These are phyloP conservation scores for Tryphoninae sp. DNA, from an alignment of 2,888 invertebrate species.

Conservation along the genomic window DNA sequence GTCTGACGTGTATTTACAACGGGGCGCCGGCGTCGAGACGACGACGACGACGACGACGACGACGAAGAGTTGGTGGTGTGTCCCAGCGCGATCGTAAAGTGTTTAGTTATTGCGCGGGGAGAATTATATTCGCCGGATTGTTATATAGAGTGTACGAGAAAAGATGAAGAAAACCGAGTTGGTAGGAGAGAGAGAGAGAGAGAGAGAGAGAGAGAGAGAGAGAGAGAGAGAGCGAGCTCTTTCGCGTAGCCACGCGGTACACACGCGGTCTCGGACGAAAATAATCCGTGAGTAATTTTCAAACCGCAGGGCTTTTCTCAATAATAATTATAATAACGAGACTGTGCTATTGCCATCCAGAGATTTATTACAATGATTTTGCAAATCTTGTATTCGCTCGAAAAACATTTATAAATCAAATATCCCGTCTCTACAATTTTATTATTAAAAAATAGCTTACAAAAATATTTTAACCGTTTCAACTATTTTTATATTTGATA, in stretches of 20 bases:
- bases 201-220: neutral
- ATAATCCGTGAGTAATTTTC: constrained; percentile 75
- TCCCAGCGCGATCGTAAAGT: constrained; percentile 69
- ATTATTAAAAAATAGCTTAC: too few relatives aligned
- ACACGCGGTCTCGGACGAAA: constrained; percentile 69
- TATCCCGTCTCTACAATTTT: neutral
- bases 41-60: constrained; percentile 42
- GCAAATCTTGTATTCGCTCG: neutral
- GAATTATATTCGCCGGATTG: constrained; percentile 58
- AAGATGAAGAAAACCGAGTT: constrained; percentile 2
- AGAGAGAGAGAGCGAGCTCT: neutral
- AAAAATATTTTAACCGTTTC: neutral
- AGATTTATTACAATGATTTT: constrained; percentile 16
- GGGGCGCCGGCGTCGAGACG: constrained; percentile 55
- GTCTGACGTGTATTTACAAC: constrained; percentile 49
- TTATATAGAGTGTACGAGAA: constrained; percentile 26
- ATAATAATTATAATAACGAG: constrained; percentile 59
- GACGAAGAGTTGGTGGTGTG: constrained; percentile 60
- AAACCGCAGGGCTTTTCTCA: constrained; percentile 63
- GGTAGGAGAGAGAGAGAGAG: neutral
- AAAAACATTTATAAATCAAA: neutral
- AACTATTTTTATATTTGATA: neutral
- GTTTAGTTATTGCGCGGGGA: constrained; percentile 72
- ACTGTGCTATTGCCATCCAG: constrained; percentile 40
- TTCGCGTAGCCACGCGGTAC: constrained; percentile 49